Evolutionary conservation across 2,113 vertebrate genomes (phyloP), one percentile per base, ranked within the genome.

Genomic region (Colaptes auratus): DNA sequence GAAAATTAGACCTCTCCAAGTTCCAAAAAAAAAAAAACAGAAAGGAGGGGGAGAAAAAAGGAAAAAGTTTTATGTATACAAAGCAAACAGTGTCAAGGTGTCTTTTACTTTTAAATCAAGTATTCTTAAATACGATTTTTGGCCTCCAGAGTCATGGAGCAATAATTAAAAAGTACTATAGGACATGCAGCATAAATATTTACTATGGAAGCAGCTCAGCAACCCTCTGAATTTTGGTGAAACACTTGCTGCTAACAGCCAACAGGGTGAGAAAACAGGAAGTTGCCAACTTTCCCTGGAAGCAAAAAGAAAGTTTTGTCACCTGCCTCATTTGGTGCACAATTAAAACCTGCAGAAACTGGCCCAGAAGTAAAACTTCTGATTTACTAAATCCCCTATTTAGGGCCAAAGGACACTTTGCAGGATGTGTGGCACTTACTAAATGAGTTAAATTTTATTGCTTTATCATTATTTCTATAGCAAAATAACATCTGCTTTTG

Each of bases 251-350:
- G 48, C 55, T 69, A 56, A 67, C 25, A 63, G 46, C 31, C 56
- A 56, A 44, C 46, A 52, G 35, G 24, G 35, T 33, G 30, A 55
- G 39, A 67, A 70, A 61, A 67, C 15, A 7, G n/a, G 20, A 72
- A 73, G 31, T 11, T 53, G 48, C 13, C 48, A 69, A 6, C 18
- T 44, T 73, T 89, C 42, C 61, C 50, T 78, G 9, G 18, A 82
- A 78, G 7, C 7, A 28, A 72, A 56, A n/a, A 73, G n/a, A 35
- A 27, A 63, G 52, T 30, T 27, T 55, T 85, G 46, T 31, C 59
- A 72, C 12, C 9, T 3, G 8, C 31, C 35, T 76, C 2, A 1
- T 14, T 0, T 0, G 53, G 14, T 30, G 33, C 31, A 16, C 31
- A 75, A 36, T 23, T n/a, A 53, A 63, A n/a, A 31, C 27, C 19